These are phyloP conservation scores for Onychomys arenicola DNA, from an alignment of 2,797 vertebrate genomes.

Conservation along the genomic window DNA sequence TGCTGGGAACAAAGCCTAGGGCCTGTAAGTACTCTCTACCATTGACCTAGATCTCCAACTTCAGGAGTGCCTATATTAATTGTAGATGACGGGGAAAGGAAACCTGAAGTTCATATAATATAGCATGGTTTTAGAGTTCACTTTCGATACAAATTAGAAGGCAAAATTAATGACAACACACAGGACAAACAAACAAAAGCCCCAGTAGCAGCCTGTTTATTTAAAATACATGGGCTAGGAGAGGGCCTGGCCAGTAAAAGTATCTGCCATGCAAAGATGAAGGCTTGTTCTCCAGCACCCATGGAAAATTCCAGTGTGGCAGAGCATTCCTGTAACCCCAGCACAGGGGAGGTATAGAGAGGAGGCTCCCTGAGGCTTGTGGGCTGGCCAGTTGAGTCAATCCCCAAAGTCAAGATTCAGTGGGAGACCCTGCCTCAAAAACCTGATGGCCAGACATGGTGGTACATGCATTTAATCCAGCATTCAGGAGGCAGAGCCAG, in stretches of 20 bases:
- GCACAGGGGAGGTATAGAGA: background rate
- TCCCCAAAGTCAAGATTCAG: background rate
- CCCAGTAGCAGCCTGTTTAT: conserved; percentile 62
- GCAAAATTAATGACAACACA: conserved; percentile 42
- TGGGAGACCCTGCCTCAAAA: background rate
- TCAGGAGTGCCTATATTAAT: conserved; percentile 42
- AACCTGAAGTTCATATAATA: conserved; percentile 29
- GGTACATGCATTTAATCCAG: background rate
- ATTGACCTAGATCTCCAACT: background rate
- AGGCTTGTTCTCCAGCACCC: background rate
- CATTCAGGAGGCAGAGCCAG: background rate
- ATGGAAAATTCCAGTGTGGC: background rate
- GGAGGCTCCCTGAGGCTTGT: background rate
- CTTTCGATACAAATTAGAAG: conserved; percentile 54
- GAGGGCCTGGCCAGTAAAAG: background rate
- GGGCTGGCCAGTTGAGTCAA: background rate
- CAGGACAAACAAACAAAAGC: conserved; percentile 44
- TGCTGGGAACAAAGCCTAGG: background rate
- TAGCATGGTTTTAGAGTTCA: conserved; percentile 21
- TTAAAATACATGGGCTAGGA: conserved; percentile 49
- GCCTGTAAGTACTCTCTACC: background rate
- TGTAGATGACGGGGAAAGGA: conserved; percentile 2
- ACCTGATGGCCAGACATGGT: too few species aligned
- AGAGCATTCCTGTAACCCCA: background rate
- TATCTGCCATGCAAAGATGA: background rate